These are phyloP conservation scores for Zapornia atra DNA, from an alignment of 2,113 vertebrate species.

Conservation along the genomic window DNA sequence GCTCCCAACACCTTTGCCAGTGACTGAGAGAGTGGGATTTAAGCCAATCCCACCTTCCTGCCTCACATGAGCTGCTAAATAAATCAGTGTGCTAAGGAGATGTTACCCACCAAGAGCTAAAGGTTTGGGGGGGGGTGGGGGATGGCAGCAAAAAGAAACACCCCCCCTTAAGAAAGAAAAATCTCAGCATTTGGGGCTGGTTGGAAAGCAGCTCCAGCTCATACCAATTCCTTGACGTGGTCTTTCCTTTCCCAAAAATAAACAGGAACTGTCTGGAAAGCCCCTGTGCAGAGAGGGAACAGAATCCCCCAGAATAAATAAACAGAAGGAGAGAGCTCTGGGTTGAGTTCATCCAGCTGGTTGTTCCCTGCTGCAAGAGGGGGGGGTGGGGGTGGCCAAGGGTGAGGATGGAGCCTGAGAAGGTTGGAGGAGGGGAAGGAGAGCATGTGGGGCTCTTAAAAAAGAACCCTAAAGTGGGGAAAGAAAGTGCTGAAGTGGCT, in stretches of 20 bases:
- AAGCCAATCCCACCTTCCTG: background rate
- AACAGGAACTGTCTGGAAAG: slow-evolving; percentile 46
- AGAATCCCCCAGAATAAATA: slow-evolving; percentile 29
- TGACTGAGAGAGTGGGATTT: background rate
- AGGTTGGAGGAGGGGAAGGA: background rate
- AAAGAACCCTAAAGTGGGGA: background rate
- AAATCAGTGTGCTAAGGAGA: background rate
- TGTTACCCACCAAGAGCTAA: background rate
- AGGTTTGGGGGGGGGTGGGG: background rate
- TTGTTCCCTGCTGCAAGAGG: background rate
- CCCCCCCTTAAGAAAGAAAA: too few relatives aligned
- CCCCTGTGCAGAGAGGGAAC: background rate
- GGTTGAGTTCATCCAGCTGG: background rate
- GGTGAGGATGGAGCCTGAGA: background rate
- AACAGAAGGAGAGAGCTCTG: fast-evolving
- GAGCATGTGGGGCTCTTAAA: background rate
- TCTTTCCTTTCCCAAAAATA: slow-evolving; percentile 46
- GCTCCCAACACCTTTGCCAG: background rate
- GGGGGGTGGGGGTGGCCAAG: fast-evolving
- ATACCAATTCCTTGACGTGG: slow-evolving; percentile 17
- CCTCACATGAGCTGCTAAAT: background rate
- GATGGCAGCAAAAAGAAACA: background rate
- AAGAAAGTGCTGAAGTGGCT: background rate
- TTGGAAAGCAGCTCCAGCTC: background rate
- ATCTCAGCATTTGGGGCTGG: background rate